Base-by-base conservation (phyloP, 2,888 invertebrate species). In the Cyclophora albipunctata region DNA sequence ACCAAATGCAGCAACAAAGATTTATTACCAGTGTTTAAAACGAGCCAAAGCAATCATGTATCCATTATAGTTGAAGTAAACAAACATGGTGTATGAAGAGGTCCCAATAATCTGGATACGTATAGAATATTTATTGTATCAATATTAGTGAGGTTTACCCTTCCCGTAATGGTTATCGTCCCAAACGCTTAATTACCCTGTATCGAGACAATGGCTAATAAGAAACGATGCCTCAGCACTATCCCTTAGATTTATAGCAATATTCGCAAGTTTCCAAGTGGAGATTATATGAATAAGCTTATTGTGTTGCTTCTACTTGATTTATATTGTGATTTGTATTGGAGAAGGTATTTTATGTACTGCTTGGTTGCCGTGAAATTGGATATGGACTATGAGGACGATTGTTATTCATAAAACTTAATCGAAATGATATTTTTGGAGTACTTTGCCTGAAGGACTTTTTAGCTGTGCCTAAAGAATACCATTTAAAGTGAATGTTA, bases 121-220 rank as follows among this genome's bases (percentile, higher is more conserved):
- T 73, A 69, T 69, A 71, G 71, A 77, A 78, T 81, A 87, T 87
- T 86, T 87, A 87, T 85, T 80, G 71, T 79, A 81, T 84, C 84
- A 84, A 86, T 87, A 87, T 83, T 71, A 64, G 69, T 72, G 67
- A 77, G 81, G 78, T 78, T 75, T 78, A 75, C 72, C 77, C 72
- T 66, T 71, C 66, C 75, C 72, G 72, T 84, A 82, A 85, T 75
- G 77, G 85, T 85, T 85, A 86, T 87, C 82, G 76, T 62, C 65
- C 60, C 64, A 37, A 37, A 37, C 37, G 75, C 84, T 84, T 87
- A 86, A 86, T 87, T 86, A 85, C 87, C 75, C 68, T 72, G 75
- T 69, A 78, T 73, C 69, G 72, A 83, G 83, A 86, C 86, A 84
- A 86, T 85, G 78, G 83, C 79, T 86, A 83, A 82, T 87, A 88